Conservation (phyloP, 2,797 vertebrate species). For the Pachyuromys duprasi region DNA sequence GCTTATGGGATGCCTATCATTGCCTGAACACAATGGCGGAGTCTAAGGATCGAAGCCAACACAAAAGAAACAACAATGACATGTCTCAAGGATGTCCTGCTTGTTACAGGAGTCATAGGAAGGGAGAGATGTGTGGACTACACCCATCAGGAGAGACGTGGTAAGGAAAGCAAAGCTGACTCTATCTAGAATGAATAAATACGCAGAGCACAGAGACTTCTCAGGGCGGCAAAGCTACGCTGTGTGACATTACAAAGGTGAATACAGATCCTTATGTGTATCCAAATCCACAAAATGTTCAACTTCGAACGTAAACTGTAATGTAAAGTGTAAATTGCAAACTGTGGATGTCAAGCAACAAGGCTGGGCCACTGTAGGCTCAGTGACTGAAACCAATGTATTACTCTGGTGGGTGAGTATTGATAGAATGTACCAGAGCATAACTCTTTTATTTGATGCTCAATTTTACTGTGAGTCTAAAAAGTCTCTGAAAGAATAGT, state of each 20-base stretch:
- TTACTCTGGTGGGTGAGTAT: background rate
- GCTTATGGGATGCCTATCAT: background rate
- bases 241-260: background rate
- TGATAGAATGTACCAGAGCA: fast-evolving
- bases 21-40: background rate
- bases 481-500: background rate
- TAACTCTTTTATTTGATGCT: slow-evolving; percentile 17
- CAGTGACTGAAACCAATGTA: background rate
- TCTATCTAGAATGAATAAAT: background rate
- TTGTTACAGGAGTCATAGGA: background rate
- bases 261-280: background rate
- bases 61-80: background rate
- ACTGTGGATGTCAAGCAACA: background rate
- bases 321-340: too few relatives aligned
- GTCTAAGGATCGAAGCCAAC: background rate
- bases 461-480: slow-evolving; percentile 30
- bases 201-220: background rate
- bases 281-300: background rate
- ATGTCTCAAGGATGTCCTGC: background rate
- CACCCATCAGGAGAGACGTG: background rate
- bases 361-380: background rate
- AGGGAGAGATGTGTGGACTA: background rate
- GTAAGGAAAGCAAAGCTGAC: background rate
- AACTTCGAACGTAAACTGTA: background rate
- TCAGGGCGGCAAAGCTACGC: background rate